These are phyloP conservation scores for Macrochelys suwanniensis DNA, from an alignment of 2,797 vertebrate species.

Conservation along the genomic window DNA sequence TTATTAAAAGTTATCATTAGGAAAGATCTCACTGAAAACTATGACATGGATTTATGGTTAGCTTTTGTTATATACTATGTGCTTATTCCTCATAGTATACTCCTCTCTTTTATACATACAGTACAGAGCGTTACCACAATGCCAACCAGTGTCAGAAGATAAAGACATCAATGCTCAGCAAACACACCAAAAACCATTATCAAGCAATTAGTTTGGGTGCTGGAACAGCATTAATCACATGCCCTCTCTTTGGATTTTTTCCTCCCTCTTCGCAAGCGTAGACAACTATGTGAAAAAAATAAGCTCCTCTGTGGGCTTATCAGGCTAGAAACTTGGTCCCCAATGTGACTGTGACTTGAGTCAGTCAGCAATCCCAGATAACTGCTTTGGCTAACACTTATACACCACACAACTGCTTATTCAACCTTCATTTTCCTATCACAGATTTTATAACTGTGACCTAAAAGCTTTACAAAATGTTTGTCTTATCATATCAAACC, in stretches of 20 bases:
- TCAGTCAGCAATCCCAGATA: background rate
- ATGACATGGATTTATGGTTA: background rate
- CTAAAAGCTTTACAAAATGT: background rate
- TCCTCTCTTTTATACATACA: background rate
- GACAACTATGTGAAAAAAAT: background rate
- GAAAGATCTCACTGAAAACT: background rate
- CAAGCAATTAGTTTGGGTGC: conserved; percentile 13
- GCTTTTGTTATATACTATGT: background rate
- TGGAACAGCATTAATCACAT: background rate
- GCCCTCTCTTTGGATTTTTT: background rate
- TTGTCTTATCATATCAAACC: background rate
- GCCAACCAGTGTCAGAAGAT: background rate
- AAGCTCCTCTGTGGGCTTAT: background rate
- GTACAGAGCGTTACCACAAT: accelerated
- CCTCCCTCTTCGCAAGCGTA: background rate
- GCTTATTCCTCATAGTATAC: background rate
- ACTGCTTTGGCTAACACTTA: background rate
- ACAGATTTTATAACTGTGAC: background rate
- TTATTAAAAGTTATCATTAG: conserved; percentile 6
- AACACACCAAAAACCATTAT: background rate
- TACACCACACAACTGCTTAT: background rate
- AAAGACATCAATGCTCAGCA: background rate
- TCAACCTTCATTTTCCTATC: background rate
- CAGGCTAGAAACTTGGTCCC: conserved; percentile 5
- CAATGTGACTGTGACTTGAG: background rate